These are phyloP conservation scores for Phthorimaea operculella DNA, from an alignment of 1,140 invertebrate genomes.

Conservation along the genomic window DNA sequence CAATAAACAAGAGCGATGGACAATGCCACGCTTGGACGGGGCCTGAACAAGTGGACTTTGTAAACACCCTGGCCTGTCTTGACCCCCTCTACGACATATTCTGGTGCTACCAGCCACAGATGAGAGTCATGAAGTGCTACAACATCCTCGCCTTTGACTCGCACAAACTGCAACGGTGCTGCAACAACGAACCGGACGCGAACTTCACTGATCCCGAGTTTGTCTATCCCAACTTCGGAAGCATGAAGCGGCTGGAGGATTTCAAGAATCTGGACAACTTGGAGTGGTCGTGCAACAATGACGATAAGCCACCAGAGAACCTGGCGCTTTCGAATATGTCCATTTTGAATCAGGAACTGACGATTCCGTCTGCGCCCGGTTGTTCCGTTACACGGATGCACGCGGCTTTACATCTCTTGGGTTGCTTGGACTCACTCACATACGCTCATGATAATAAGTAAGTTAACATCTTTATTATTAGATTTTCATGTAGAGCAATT, in stretches of 20 bases:
- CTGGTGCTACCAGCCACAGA: conserved; percentile 82
- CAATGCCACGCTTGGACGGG: conserved; percentile 84
- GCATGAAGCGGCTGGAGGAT: conserved; percentile 51
- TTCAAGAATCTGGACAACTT: conserved; percentile 50
- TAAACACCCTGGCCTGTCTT: conserved; percentile 79
- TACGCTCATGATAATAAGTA: conserved; percentile 80
- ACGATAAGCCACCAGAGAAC: conserved; percentile 32
- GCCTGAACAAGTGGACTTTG: conserved; percentile 82
- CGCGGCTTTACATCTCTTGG: conserved; percentile 88
- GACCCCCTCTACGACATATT: conserved; percentile 90
- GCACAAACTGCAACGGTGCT: conserved; percentile 46
- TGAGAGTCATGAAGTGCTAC: conserved; percentile 80
- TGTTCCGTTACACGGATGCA: conserved; percentile 83
- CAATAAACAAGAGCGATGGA: conserved; percentile 87
- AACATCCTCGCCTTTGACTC: conserved; percentile 77
- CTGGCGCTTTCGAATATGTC: conserved; percentile 54
- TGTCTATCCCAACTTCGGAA: conserved; percentile 51
- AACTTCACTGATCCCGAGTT: conserved; percentile 33
- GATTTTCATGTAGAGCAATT: no score
- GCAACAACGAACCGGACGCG: conserved; percentile 39
- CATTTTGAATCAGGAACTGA: conserved; percentile 81
- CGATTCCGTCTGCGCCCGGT: conserved; percentile 78
- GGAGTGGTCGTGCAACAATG: conserved; percentile 36
- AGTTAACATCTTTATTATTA: conserved; percentile 3
- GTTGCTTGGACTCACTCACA: conserved; percentile 90